Conservation (phyloP, 2,113 vertebrate species). For the Scopus umbretta region DNA sequence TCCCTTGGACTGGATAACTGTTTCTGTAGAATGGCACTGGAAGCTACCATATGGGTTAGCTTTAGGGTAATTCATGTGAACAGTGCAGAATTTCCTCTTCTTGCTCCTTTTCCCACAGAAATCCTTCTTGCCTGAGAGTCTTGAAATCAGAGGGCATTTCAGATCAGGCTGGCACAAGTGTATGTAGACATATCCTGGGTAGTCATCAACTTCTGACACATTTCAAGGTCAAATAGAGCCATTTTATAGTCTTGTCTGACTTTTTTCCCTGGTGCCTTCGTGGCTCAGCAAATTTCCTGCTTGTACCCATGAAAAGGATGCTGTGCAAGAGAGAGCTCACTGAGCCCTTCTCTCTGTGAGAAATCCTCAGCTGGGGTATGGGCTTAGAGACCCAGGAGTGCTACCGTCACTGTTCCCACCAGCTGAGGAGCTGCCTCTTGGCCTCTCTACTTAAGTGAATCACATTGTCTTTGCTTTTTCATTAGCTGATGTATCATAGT, state of each 20-base stretch:
- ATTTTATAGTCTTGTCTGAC: not conserved
- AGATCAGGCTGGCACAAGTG: not conserved
- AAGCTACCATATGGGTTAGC: not conserved
- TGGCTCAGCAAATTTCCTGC: not conserved
- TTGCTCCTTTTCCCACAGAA: not conserved
- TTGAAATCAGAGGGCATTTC: not conserved
- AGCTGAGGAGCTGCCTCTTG: not conserved
- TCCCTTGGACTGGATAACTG: not conserved
- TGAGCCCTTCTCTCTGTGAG: not conserved
- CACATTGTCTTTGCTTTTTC: not conserved
- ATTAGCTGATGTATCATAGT: slow-evolving; percentile 33
- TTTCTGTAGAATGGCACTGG: not conserved
- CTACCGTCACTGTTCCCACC: not conserved
- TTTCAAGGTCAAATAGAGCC: not conserved
- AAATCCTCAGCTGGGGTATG: not conserved
- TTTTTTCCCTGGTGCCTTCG: not conserved
- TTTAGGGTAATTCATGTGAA: not conserved
- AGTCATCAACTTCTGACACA: not conserved
- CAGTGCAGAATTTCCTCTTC: not conserved
- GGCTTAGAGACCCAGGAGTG: not conserved
- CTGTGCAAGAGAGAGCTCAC: not conserved
- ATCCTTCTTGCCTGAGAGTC: not conserved
- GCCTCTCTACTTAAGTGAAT: not conserved
- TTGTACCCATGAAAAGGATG: not conserved
- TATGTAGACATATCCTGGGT: not conserved